Conservation (phyloP, 1,140 invertebrate genomes). For the Drosophila cardini region DNA sequence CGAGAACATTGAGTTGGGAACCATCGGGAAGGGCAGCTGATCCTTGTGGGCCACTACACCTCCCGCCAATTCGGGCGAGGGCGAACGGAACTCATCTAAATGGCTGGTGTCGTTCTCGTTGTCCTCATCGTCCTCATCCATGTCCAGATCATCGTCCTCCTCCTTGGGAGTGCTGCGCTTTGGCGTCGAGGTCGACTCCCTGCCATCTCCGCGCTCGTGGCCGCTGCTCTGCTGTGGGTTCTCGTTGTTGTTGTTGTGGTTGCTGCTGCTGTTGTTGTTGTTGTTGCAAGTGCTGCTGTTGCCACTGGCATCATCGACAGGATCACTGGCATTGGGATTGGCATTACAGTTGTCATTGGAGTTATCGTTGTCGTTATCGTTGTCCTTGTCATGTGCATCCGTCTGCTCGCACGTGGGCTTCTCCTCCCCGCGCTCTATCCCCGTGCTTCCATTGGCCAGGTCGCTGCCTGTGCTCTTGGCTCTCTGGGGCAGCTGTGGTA, state of each 20-base stretch:
- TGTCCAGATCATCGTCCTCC: conserved; percentile 84
- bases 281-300: conserved; percentile 76
- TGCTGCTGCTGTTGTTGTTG: conserved; percentile 59
- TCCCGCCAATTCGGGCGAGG: conserved; percentile 71
- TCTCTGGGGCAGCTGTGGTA: conserved; percentile 32
- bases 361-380: conserved; percentile 20
- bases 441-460: conserved; percentile 55
- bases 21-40: conserved; percentile 88
- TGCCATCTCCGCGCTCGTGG: conserved; percentile 54
- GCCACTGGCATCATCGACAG: conserved; percentile 54
- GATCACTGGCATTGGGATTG: conserved; percentile 1
- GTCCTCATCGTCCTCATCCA: conserved; percentile 84
- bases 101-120: conserved; percentile 81
- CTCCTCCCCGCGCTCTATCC: conserved; percentile 60
- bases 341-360: neutral
- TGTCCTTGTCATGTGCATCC: conserved; percentile 49
- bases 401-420: conserved; percentile 22
- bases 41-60: conserved; percentile 71
- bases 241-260: conserved; percentile 49
- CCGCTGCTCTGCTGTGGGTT: conserved; percentile 74
- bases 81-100: conserved; percentile 81
- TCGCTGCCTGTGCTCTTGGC: conserved; percentile 48
- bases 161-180: conserved; percentile 81
- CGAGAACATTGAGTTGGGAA: conserved; percentile 92
- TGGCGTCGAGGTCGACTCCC: conserved; percentile 44